Base-by-base conservation (phyloP, 2,797 vertebrate species). In the Dendrocincla fuliginosa region DNA sequence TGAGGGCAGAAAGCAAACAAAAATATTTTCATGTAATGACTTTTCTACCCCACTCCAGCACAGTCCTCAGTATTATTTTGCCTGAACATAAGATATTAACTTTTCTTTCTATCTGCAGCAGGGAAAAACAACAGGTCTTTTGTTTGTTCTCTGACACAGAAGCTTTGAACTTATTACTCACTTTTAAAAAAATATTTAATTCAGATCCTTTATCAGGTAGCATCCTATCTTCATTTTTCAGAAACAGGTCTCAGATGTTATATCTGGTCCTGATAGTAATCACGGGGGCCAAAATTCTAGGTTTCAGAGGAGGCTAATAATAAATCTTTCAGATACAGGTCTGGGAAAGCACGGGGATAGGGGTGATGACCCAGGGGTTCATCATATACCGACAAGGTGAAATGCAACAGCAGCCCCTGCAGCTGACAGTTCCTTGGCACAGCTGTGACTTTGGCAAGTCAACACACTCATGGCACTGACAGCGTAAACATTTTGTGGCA, bases 401-500 rank as follows among this genome's bases (percentile, higher is more conserved):
- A 89, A 86, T 52, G 65, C 50, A 74, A 0, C 75, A 85, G 82
- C 50, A 83, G 73, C 61, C 57, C 69, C 76, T 20, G 65, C 6
- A 3, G 74, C 5, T 86, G 80, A 37, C 50, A 46, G 63, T 68
- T 94, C 75, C 79, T 93, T 88, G 91, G 95, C 95, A 87, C 53
- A 68, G 30, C 78, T 77, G n/a, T 78, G 82, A 16, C 82, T 94
- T 61, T 91, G 90, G 73, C 78, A 77, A 87, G 35, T 65, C 68
- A 71, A 64, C 60, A 49, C 18, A 17, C 63, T 74, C 81, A 10
- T 85, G 91, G 84, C 76, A 86, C 67, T 60, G 82, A 84, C 76
- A 88, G 64, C 1, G 2, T 74, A 76, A 94, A 96, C 70, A 30
- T 76, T 92, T 93, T 92, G 79, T 90, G 94, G 91, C 95, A 89